Conservation (phyloP, 2,888 invertebrate species). For the Monopis laevigella region DNA sequence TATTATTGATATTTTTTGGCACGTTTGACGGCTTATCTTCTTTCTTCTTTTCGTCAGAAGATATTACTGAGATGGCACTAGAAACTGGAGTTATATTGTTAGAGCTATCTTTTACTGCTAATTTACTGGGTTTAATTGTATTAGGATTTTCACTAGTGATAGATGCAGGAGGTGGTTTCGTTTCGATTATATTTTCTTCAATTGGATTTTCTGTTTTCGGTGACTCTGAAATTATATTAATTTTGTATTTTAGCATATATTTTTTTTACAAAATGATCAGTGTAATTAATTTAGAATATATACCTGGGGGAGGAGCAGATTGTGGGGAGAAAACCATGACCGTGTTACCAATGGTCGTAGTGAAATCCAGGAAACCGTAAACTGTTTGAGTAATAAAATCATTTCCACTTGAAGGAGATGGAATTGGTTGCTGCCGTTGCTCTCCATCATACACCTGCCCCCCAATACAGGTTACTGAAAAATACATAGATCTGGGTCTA, state of each 20-base stretch:
- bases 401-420: not conserved
- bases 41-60: constrained; percentile 51
- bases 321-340: constrained; percentile 95
- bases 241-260: not conserved
- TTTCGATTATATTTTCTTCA: constrained; percentile 57
- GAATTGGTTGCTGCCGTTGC: constrained; percentile 16
- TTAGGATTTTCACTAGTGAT: constrained; percentile 47
- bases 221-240: constrained; percentile 38
- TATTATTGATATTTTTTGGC: constrained; percentile 60
- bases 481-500: too few species aligned
- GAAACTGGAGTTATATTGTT: constrained; percentile 40
- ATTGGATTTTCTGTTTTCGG: constrained; percentile 50
- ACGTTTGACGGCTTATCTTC: constrained; percentile 43
- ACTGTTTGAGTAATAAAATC: constrained; percentile 86
- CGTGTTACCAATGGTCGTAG: constrained; percentile 92
- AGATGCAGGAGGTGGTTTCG: constrained; percentile 51
- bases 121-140: constrained; percentile 55
- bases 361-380: constrained; percentile 93
- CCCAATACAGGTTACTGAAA: not conserved
- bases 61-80: constrained; percentile 47
- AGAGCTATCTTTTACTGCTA: constrained; percentile 42
- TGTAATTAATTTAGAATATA: constrained; percentile 17
- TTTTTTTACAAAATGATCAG: not conserved
- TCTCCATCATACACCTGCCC: constrained; percentile 33
- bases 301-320: constrained; percentile 78